Conservation (phyloP, 2,113 vertebrate genomes). For the Brevimyrus niger region DNA sequence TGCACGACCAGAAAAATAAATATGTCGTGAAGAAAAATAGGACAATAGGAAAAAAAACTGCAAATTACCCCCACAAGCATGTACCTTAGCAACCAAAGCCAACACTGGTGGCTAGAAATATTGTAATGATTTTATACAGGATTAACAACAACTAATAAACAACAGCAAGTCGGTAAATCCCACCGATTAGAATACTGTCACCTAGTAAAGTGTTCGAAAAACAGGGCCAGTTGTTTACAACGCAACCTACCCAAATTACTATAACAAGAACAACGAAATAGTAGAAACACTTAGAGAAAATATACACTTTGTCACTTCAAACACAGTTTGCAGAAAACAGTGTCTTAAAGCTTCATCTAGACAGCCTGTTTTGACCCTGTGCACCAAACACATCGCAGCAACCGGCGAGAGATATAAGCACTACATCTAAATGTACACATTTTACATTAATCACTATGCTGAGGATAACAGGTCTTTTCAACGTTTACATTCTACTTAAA, state of each 20-base stretch:
- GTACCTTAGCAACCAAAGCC: not conserved
- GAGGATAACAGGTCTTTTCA: not conserved
- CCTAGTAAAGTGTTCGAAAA: not conserved
- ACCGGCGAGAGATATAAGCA: not conserved
- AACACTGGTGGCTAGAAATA: not conserved
- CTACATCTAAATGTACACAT: not conserved
- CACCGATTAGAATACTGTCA: not conserved
- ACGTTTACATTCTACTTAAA: not conserved
- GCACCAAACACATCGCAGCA: not conserved
- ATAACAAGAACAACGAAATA: constrained; percentile 9
- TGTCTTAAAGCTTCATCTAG: not conserved
- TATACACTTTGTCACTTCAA: not conserved
- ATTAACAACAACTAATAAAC: not conserved
- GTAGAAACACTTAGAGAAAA: not conserved
- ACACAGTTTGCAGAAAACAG: not conserved
- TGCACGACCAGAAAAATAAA: not conserved
- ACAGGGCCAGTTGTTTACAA: not conserved
- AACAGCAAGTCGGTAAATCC: not conserved
- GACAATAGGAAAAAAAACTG: not conserved
- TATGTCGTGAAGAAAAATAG: not conserved
- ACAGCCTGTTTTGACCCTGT: not conserved
- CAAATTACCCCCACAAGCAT: not conserved
- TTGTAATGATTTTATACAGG: not conserved
- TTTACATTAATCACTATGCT: not conserved
- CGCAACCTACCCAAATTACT: not conserved